phyloP scores from a whole-genome alignment of 2,888 invertebrate species.

The Tupiocoris notatus region DNA sequence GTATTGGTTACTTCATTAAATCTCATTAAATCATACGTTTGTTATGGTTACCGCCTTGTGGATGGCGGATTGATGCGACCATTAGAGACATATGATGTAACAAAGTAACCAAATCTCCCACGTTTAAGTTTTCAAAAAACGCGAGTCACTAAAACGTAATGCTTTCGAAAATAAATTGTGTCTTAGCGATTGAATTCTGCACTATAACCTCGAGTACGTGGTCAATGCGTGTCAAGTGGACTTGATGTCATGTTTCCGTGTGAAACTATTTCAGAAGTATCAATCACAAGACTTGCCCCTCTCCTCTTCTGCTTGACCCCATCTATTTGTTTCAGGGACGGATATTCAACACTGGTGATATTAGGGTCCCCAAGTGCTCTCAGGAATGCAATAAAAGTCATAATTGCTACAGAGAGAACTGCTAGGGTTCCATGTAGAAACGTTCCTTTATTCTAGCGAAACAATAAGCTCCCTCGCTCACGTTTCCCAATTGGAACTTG shows the following conservation, averaged over 20 bases:
- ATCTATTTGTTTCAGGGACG: background rate
- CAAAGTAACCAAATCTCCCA: too few species aligned
- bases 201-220: too few species aligned
- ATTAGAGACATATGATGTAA: too few species aligned
- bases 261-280: background rate
- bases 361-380: constrained; percentile 4
- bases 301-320: background rate
- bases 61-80: too few species aligned
- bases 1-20: too few species aligned
- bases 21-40: too few species aligned
- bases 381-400: constrained; percentile 19
- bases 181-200: too few species aligned
- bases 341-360: background rate
- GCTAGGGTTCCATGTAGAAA: background rate
- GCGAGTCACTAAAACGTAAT: too few species aligned
- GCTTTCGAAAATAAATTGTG: too few species aligned
- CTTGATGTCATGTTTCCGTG: background rate
- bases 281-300: background rate
- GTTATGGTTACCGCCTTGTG: too few species aligned
- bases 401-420: constrained; percentile 15
- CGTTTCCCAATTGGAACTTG: background rate
- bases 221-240: background rate
- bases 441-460: background rate
- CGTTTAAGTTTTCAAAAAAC: too few species aligned
- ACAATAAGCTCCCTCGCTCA: background rate